These are phyloP conservation scores for Chinchilla lanigera DNA, from an alignment of 2,113 vertebrate genomes.

Conservation along the genomic window DNA sequence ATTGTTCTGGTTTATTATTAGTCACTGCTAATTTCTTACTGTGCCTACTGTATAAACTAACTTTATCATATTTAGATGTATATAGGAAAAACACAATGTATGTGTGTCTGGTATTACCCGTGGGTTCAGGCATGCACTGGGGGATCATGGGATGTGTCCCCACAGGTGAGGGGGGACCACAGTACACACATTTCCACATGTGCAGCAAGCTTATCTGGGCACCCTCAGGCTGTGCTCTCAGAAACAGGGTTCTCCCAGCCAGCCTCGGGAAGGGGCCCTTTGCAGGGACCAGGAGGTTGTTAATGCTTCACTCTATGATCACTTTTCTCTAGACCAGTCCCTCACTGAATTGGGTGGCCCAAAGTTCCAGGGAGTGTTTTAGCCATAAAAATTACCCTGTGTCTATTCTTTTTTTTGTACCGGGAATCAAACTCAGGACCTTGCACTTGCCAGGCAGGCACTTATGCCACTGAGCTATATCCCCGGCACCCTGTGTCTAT, in stretches of 20 bases:
- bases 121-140: no score
- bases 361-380: background rate
- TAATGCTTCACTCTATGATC: accelerated
- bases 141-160: no score
- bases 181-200: accelerated
- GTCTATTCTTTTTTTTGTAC: background rate
- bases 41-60: background rate
- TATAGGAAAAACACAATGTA: background rate
- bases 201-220: accelerated
- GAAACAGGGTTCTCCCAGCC: background rate
- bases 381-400: background rate
- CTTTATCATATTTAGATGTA: no score
- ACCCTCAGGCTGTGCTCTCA: background rate
- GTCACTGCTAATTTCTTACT: background rate
- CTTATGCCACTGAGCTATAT: no score
- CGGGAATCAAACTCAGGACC: no score
- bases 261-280: background rate
- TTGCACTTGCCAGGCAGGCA: no score
- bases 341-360: background rate
- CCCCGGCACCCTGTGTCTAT: no score
- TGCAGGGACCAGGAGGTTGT: accelerated
- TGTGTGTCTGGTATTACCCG: no score
- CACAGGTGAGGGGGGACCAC: background rate
- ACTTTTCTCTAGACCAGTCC: accelerated
- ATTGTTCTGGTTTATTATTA: background rate